Conservation (phyloP, 2,113 vertebrate genomes). For the Tenebrosternarchus preto region DNA sequence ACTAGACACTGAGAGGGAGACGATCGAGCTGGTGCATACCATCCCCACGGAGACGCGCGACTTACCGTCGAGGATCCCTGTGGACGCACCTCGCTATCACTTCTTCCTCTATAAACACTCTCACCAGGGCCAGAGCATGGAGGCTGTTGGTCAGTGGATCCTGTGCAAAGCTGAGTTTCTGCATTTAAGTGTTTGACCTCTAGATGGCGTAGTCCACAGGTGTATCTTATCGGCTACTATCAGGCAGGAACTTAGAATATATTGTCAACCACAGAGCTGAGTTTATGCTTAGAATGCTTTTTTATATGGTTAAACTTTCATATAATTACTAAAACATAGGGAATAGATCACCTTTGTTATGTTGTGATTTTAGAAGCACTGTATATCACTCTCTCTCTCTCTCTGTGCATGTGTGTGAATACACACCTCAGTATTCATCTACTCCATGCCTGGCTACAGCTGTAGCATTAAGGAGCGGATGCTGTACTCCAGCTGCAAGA, state of each 20-base stretch:
- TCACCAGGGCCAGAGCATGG: conserved; percentile 88
- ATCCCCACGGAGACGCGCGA: conserved; percentile 85
- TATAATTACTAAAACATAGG: neutral
- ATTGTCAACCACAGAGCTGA: neutral
- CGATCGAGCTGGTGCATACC: conserved; percentile 91
- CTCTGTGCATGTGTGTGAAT: conserved; percentile 16
- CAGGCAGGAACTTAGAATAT: neutral
- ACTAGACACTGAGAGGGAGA: conserved; percentile 91
- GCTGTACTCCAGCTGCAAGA: conserved; percentile 99
- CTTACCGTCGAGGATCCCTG: conserved; percentile 87
- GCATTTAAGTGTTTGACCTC: neutral
- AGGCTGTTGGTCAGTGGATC: conserved; percentile 86
- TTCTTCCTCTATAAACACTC: conserved; percentile 95
- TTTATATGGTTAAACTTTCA: neutral
- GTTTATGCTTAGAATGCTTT: neutral
- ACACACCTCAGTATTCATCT: conserved; percentile 88
- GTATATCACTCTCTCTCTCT: neutral
- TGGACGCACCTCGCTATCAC: conserved; percentile 91
- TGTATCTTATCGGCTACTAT: neutral
- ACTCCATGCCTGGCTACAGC: conserved; percentile 98
- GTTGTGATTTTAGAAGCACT: neutral
- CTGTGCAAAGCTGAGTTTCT: neutral
- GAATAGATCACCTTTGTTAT: neutral
- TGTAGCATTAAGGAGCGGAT: conserved; percentile 98
- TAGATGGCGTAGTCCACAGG: neutral